A percentile compares a stretch with the other conserved stretches of the same genome.
phyloP scores from a whole-genome alignment of 64 coral and sea anemone genomes.

The Stichodactyla helianthus region DNA sequence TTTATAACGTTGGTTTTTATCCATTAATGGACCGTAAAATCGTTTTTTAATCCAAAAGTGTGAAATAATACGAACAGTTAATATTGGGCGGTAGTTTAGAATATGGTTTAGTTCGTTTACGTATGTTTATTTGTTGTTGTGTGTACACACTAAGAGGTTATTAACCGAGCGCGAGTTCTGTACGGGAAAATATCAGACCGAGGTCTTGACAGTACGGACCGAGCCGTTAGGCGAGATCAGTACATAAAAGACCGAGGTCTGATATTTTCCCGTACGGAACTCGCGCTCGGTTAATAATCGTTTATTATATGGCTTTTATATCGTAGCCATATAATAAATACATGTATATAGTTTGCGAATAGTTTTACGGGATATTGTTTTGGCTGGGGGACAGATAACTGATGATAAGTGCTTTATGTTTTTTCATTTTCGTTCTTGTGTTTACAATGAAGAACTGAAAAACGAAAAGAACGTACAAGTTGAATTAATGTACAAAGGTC shows the following conservation, averaged over 20 bases:
- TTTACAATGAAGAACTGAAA: neutral
- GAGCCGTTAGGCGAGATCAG: no score
- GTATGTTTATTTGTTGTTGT: neutral
- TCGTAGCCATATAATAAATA: no score
- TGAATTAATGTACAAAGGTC: no score
- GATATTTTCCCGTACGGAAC: no score
- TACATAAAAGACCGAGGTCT: no score
- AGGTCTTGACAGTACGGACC: no score
- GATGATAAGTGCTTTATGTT: neutral
- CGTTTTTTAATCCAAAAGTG: neutral
- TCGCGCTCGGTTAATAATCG: no score
- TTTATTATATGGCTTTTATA: no score
- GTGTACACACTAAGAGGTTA: neutral
- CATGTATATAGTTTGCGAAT: neutral
- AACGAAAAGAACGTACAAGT: neutral
- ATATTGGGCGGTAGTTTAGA: neutral
- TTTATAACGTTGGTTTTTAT: slow-evolving; percentile 3
- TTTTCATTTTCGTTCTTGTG: neutral
- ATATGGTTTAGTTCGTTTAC: neutral
- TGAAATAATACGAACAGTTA: neutral
- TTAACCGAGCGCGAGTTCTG: no score
- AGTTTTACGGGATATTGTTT: neutral
- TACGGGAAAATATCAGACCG: no score
- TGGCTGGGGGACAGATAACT: neutral
- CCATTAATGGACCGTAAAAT: neutral